These are phyloP conservation scores for Calyptommatus sinebrachiatus DNA, from an alignment of 2,113 vertebrate genomes.

Conservation along the genomic window DNA sequence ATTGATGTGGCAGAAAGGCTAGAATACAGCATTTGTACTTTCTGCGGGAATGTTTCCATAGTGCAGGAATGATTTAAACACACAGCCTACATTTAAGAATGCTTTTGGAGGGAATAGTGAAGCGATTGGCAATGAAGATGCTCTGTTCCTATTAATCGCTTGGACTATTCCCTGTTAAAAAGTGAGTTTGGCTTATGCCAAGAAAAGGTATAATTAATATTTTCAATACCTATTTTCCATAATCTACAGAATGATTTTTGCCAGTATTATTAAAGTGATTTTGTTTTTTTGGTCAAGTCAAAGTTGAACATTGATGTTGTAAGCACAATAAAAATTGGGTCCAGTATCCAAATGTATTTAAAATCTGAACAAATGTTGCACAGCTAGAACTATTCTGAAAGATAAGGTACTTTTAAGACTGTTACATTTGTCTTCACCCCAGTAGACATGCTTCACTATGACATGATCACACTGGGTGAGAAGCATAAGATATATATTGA, in stretches of 20 bases:
- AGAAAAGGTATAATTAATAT: no score
- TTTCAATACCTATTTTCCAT: neutral
- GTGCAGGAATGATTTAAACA: no score
- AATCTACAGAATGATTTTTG: neutral
- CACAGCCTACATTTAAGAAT: no score
- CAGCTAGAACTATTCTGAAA: neutral
- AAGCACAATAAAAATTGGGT: neutral
- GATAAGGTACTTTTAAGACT: neutral
- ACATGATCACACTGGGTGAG: conserved; percentile 27
- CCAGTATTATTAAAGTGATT: neutral
- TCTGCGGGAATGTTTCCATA: no score
- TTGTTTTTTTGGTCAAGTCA: neutral
- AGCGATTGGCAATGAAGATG: no score
- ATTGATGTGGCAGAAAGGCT: no score
- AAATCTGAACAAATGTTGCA: neutral
- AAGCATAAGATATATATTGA: conserved; percentile 37
- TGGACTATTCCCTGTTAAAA: no score
- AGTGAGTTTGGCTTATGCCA: no score
- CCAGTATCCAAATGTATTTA: neutral
- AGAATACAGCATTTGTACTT: no score
- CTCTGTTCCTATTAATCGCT: no score
- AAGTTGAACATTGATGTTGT: neutral
- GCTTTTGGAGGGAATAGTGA: no score
- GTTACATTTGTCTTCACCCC: conserved; percentile 19
- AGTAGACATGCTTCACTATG: conserved; percentile 16